These are phyloP conservation scores for Hololepta plana DNA, from an alignment of 2,888 invertebrate species.

Conservation along the genomic window DNA sequence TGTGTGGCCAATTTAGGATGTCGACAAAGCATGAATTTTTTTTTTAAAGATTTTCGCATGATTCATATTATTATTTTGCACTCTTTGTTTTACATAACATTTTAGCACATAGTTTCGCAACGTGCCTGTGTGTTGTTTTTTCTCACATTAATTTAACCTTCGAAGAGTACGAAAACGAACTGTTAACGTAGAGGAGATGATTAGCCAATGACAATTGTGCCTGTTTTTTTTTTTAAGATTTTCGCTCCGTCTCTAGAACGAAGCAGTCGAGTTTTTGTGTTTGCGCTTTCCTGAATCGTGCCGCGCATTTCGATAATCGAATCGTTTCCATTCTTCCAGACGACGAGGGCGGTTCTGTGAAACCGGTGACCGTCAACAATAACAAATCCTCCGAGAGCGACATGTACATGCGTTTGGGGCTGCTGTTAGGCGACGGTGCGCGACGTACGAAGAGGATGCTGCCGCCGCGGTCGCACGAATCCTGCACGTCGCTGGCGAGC, in stretches of 20 bases:
- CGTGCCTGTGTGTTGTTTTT: too few species aligned
- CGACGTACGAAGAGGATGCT: slow-evolving; percentile 23
- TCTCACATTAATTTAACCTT: too few species aligned
- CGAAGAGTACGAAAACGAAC: too few species aligned
- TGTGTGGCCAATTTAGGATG: slow-evolving; percentile 8
- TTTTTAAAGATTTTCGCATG: slow-evolving; percentile 9
- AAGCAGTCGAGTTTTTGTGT: too few species aligned
- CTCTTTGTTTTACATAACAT: too few species aligned
- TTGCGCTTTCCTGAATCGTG: slow-evolving; percentile 3
- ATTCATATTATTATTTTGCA: slow-evolving; percentile 8
- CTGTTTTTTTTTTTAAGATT: too few species aligned
- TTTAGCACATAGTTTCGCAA: too few species aligned
- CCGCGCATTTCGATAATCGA: too few species aligned
- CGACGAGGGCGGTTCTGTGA: slow-evolving; percentile 9
- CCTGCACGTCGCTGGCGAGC: slow-evolving; percentile 32
- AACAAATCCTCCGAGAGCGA: slow-evolving; percentile 56
- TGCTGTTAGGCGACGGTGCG: slow-evolving; percentile 57
- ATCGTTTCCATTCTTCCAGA: slow-evolving; percentile 5
- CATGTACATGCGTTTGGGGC: slow-evolving; percentile 64
- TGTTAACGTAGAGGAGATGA: too few species aligned
- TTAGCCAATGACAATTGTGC: too few species aligned
- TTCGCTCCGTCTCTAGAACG: too few species aligned
- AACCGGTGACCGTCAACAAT: too few species aligned
- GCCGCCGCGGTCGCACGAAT: slow-evolving; percentile 19
- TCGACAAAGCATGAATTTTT: slow-evolving; percentile 6